Percentiles rank a stretch among this genome's conserved stretches.
Evolutionary conservation across 2,113 vertebrate species (phyloP).

Genomic region (Bos javanicus): DNA sequence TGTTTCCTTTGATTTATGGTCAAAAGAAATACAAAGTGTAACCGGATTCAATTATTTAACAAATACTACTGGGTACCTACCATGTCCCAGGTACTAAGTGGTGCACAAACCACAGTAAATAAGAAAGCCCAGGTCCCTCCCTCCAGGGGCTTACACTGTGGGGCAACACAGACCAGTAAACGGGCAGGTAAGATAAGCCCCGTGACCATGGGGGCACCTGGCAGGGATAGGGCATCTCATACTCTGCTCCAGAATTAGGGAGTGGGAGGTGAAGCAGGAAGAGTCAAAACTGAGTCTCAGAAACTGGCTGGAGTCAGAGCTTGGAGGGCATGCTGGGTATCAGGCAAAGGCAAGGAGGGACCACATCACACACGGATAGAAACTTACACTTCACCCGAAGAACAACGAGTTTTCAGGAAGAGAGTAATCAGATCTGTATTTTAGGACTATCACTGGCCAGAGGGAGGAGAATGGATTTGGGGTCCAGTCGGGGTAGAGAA

Average conservation of each 20-base stretch:
- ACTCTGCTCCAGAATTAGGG: not conserved
- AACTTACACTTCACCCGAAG: not conserved
- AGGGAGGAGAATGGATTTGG: not conserved
- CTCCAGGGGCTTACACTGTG: not conserved
- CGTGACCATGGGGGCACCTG: too few relatives aligned
- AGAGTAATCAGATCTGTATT: not conserved
- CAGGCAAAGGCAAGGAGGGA: not conserved
- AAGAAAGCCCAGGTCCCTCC: not conserved
- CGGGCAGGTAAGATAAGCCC: not conserved
- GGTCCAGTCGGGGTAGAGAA: not conserved
- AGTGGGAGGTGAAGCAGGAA: not conserved
- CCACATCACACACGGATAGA: not conserved
- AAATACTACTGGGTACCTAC: not conserved
- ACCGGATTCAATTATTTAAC: not conserved
- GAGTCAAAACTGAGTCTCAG: not conserved
- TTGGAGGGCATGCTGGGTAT: not conserved
- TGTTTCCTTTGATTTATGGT: not conserved
- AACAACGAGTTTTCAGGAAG: not conserved
- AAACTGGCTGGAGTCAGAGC: not conserved
- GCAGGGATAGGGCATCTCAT: not conserved
- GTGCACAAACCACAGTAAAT: not conserved
- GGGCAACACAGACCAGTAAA: not conserved
- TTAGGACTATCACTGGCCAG: not conserved
- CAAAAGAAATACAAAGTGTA: not conserved
- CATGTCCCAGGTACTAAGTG: not conserved